Percentiles rank a stretch among this genome's conserved stretches.
phyloP scores from a whole-genome alignment of 2,113 vertebrate species.

The Damaliscus lunatus region DNA sequence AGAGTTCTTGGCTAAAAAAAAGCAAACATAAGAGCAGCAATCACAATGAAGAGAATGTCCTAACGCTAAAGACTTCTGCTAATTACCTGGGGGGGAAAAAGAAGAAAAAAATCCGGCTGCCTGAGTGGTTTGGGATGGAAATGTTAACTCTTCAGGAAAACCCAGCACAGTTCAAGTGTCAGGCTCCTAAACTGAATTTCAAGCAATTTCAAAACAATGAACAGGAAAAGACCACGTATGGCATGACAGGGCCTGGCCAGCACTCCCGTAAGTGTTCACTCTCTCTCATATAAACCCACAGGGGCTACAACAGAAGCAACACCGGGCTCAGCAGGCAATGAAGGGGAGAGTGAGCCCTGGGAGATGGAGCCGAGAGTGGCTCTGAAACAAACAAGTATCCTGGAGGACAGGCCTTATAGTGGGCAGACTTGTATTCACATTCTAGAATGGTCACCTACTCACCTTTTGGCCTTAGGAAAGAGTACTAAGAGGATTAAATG shows the following conservation, averaged over 20 bases:
- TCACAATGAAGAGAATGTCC: background rate
- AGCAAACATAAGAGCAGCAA: background rate
- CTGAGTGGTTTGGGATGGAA: background rate
- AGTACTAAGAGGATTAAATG: background rate
- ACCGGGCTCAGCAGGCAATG: background rate
- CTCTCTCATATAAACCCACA: background rate
- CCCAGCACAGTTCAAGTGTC: background rate
- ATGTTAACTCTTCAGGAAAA: conserved; percentile 38
- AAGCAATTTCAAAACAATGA: conserved; percentile 10
- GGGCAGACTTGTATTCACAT: background rate
- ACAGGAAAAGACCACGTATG: background rate
- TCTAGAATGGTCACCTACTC: background rate
- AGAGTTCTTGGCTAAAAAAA: background rate
- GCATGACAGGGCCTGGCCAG: background rate
- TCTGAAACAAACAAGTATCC: background rate
- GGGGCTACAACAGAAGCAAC: background rate
- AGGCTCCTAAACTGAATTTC: conserved; percentile 16
- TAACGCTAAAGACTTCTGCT: background rate
- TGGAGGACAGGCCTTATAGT: background rate
- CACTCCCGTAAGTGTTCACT: background rate
- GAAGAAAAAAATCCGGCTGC: background rate
- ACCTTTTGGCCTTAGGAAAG: background rate
- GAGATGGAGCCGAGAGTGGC: background rate
- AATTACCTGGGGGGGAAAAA: background rate
- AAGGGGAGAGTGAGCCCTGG: background rate